A percentile compares a stretch with the other conserved stretches of the same genome.
These are phyloP conservation scores for Apodemia hepburni DNA, from an alignment of 2,888 invertebrate genomes.

Conservation along the genomic window DNA sequence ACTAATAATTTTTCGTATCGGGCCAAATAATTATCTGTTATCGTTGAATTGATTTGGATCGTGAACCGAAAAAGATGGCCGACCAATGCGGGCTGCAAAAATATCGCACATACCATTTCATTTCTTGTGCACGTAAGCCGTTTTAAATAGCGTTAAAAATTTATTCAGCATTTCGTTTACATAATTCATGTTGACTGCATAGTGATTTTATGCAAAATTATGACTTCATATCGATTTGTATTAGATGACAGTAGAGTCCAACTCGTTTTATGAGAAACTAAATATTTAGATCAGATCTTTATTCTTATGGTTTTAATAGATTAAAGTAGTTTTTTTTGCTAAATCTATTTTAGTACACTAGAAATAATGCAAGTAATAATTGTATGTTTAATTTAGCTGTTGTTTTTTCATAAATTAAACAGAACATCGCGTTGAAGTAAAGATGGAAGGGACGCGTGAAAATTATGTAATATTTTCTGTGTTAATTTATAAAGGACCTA, in stretches of 20 bases:
- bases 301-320: no score
- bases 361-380: no score
- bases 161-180: constrained; percentile 21
- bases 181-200: constrained; percentile 23
- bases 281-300: not conserved
- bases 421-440: no score
- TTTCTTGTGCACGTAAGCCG: constrained; percentile 25
- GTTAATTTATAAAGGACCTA: no score
- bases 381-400: no score
- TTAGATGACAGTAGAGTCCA: not conserved
- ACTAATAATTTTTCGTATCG: constrained; percentile 71
- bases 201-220: constrained; percentile 23
- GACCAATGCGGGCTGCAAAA: constrained; percentile 49
- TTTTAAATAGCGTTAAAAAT: constrained; percentile 29
- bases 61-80: constrained; percentile 61
- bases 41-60: constrained; percentile 60
- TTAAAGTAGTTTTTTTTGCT: no score
- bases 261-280: not conserved
- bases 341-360: no score
- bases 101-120: constrained; percentile 29
- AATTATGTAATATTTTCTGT: no score
- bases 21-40: constrained; percentile 70
- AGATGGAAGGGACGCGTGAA: no score
- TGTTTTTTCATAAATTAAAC: no score
- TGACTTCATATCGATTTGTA: constrained; percentile 20